phyloP scores from a whole-genome alignment of 2,113 vertebrate genomes.

The Triplophysa tibetana region DNA sequence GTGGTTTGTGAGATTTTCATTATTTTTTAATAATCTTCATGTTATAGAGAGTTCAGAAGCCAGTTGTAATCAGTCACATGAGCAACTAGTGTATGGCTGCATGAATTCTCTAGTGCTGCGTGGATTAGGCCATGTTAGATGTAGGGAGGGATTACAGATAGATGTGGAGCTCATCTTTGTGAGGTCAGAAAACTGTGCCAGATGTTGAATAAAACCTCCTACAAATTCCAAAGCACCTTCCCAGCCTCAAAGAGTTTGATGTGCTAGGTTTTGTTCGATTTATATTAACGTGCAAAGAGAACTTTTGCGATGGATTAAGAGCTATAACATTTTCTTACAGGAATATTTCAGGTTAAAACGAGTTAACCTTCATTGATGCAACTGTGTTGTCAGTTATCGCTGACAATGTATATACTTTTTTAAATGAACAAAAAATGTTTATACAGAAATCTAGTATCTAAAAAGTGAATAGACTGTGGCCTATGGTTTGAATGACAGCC shows the following conservation, averaged over 20 bases:
- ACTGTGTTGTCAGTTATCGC: neutral
- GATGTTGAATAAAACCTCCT: constrained; percentile 35
- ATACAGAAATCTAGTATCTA: too few relatives aligned
- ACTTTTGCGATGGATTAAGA: neutral
- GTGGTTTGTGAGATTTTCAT: neutral
- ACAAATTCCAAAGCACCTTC: constrained; percentile 18
- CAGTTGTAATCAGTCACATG: neutral
- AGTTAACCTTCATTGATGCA: neutral
- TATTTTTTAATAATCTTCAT: neutral
- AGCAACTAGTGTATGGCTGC: constrained; percentile 14
- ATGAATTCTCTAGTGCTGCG: constrained; percentile 6
- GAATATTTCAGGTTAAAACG: neutral
- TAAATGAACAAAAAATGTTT: too few relatives aligned
- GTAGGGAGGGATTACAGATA: constrained; percentile 4
- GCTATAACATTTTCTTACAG: neutral
- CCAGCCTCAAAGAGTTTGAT: neutral
- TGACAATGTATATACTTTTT: neutral
- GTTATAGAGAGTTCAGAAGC: neutral
- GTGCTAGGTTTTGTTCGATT: constrained; percentile 1
- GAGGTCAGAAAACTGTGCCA: constrained; percentile 21
- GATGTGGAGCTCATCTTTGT: neutral
- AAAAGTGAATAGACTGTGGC: neutral
- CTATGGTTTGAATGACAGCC: too few relatives aligned
- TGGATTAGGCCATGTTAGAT: constrained; percentile 39
- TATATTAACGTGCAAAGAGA: neutral